phyloP scores from a whole-genome alignment of 2,113 vertebrate species.

The Channa argus region DNA sequence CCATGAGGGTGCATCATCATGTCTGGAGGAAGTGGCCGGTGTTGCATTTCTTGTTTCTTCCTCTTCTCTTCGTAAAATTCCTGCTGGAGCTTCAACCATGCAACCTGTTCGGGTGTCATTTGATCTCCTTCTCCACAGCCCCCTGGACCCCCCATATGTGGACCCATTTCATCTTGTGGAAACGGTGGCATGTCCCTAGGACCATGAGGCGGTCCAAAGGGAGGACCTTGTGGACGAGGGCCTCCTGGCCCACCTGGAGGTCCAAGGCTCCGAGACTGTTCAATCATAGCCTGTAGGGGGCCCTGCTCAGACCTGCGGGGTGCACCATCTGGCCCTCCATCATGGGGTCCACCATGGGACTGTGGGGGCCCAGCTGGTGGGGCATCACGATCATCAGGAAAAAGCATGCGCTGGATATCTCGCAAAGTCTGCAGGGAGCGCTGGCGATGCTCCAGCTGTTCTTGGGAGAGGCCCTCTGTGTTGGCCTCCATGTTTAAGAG shows the following conservation, averaged over 20 bases:
- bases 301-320: conserved; percentile 88
- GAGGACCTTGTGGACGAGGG: conserved; percentile 91
- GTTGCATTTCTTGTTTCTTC: conserved; percentile 97
- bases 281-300: conserved; percentile 97
- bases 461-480: conserved; percentile 96
- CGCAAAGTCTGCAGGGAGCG: conserved; percentile 95
- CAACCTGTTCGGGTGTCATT: conserved; percentile 98
- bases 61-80: conserved; percentile 99
- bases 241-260: conserved; percentile 87
- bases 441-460: conserved; percentile 96
- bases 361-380: conserved; percentile 81
- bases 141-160: conserved; percentile 84
- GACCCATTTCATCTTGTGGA: conserved; percentile 94
- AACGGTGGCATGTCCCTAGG: conserved; percentile 95
- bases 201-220: conserved; percentile 91
- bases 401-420: conserved; percentile 99
- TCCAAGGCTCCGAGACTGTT: conserved; percentile 96
- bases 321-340: conserved; percentile 87
- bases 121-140: conserved; percentile 92
- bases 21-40: conserved; percentile 92
- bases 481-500: conserved; percentile 93
- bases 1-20: conserved; percentile 98
- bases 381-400: conserved; percentile 93
- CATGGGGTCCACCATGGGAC: conserved; percentile 84
- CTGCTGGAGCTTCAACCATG: conserved; percentile 98